Evolutionary conservation across 2,888 invertebrate genomes (phyloP).

Genomic region (Papilio elwesi): DNA sequence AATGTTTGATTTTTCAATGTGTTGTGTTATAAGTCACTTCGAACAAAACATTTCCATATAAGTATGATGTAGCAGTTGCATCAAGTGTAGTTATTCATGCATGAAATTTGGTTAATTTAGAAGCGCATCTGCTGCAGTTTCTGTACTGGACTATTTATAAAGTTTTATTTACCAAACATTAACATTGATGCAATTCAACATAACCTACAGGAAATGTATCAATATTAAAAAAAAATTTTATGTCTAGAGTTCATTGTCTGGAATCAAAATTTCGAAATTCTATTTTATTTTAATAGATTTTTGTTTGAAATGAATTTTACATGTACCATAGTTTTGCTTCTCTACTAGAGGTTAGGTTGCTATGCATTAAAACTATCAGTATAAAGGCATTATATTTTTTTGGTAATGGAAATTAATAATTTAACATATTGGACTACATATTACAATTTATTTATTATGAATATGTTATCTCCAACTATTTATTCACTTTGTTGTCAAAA

Average conservation of each 20-base stretch:
- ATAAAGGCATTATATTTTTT: conserved; percentile 1
- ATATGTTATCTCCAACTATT: background rate
- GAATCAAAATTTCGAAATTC: background rate
- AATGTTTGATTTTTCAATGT: background rate
- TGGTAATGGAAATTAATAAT: conserved; percentile 11
- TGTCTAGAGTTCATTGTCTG: background rate
- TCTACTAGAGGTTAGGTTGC: background rate
- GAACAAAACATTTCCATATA: conserved; percentile 5
- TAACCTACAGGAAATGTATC: background rate
- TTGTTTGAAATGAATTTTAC: background rate
- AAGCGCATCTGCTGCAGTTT: background rate
- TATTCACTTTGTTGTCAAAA: too few species aligned
- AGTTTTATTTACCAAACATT: background rate
- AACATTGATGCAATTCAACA: conserved; percentile 3
- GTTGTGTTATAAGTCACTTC: background rate
- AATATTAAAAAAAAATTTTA: background rate
- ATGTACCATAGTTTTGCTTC: background rate
- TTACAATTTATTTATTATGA: too few species aligned
- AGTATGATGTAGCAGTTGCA: background rate
- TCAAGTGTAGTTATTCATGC: conserved; percentile 28
- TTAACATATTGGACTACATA: background rate
- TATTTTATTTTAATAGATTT: background rate
- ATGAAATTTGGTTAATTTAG: background rate
- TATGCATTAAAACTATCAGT: background rate
- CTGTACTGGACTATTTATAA: conserved; percentile 16